Base-by-base conservation (phyloP, 2,113 vertebrate species). In the Gopherus evgoodei region DNA sequence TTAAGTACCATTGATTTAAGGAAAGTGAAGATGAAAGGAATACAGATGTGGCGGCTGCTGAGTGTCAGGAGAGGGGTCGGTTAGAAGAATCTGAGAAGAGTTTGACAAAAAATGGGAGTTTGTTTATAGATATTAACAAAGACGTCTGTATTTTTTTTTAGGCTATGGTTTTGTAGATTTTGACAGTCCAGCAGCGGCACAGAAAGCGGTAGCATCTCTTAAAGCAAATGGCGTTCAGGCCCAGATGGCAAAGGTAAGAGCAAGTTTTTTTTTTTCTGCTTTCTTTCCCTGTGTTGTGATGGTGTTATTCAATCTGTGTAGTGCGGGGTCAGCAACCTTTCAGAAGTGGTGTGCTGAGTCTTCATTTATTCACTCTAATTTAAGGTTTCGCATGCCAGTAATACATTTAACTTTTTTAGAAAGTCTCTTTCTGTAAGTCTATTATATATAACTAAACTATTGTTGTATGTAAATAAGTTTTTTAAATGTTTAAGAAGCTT, bases 111-210 rank as follows among this genome's bases (percentile, higher is more conserved):
- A 91, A n/a, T 27, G 14, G 29, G 84, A 50, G 21, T 2, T 3
- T 21, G 35, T 93, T 84, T 85, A 42, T 9, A 31, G 35, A 56
- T 35, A 53, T 76, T 95, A 96, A 96, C 35, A 3, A 84, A 69
- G 83, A 47, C 6, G 35, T 93, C n/a, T 97, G 1, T 98, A 35
- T 96, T 9, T 95, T 95, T 82, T 98, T 98, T 59, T 97, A 99
- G 99, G 99, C 95, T 99, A 99, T 59, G 99, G 99, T 95, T 99
- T 99, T 98, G 99, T 99, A 98, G 99, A 99, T 98, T 99, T 99
- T 95, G 99, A 99, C 98, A 99, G 99, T 98, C 99, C 99, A 0
- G 99, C 99, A 93, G 99, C 99, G n/a, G 99, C 99, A 91, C 99
- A 99, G 98, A 99, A 99, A 98, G 99, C 99, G 24, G 99, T 99